Base-by-base conservation (phyloP, 2,888 invertebrate species). In the Magallana nippona region DNA sequence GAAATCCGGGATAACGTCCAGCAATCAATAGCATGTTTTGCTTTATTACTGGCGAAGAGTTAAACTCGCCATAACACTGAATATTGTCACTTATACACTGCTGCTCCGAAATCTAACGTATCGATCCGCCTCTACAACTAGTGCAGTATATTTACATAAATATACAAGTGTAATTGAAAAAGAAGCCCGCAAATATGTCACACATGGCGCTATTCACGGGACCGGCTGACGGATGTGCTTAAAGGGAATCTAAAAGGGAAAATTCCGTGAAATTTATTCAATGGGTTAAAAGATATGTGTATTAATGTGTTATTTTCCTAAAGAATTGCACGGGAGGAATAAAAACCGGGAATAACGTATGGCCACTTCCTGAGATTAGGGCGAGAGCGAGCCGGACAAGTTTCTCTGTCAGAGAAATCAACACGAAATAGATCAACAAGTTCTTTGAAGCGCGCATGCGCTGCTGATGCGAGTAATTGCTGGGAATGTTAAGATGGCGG, bases 401-500 rank as follows among this genome's bases (percentile, higher is more conserved):
- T 83, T 85, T 83, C 82, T 85, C 78, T 83, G 82, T 85, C 79
- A 81, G 80, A 83, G 44, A 80, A 83, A 62, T 62, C 55, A 58
- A 60, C 78, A 77, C 44, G 32, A 71, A 63, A 83, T 79, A 82
- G 83, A 83, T 85, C 85, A 85, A 83, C 85, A 82, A 79, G 85
- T 85, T 83, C 79, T 79, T 85, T 63, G 81, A 78, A 78, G 77
- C 81, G 82, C 79, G 85, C 85, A 85, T 85, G 85, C 85, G 82
- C 83, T 63, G 62, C 55, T 82, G 83, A 85, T 83, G 63, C 77
- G 83, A 85, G 83, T 85, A 83, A 83, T 82, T 83, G 81, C 81
- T 81, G 82, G 78, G 83, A 85, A 81, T 83, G 83, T 83, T 79
- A 85, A 85, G 85, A 85, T 85, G 85, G 85, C 85, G 85, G 83